Evolutionary conservation across 2,113 vertebrate species (phyloP).

Genomic region (Orycteropus afer): DNA sequence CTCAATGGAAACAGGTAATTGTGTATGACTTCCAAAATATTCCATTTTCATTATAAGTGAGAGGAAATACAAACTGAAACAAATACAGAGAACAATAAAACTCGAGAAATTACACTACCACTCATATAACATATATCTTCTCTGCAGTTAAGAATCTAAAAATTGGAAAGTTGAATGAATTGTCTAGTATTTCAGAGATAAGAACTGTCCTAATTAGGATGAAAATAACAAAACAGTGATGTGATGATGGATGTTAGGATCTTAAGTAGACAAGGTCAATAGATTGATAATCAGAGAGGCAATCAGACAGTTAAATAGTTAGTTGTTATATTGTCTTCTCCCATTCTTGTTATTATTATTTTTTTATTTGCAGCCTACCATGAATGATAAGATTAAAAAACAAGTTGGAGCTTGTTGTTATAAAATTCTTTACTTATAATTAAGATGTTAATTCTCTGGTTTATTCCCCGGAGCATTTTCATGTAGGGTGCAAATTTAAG

Average conservation of each 20-base stretch:
- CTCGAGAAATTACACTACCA: neutral
- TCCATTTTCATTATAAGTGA: slow-evolving; percentile 31
- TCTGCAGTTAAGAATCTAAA: neutral
- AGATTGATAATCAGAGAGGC: neutral
- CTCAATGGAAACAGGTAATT: neutral
- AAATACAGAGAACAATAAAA: neutral
- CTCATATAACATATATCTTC: neutral
- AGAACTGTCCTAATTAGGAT: neutral
- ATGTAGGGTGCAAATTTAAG: slow-evolving; percentile 46
- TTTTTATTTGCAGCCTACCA: neutral
- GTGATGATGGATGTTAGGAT: neutral
- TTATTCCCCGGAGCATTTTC: slow-evolving; percentile 47
- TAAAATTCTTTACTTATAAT: slow-evolving; percentile 59
- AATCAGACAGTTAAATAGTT: neutral
- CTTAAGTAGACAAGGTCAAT: neutral
- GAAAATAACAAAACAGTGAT: neutral
- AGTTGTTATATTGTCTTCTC: neutral
- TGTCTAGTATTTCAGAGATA: neutral
- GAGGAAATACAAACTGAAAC: slow-evolving; percentile 37
- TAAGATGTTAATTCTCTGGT: slow-evolving; percentile 51
- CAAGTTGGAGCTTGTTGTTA: slow-evolving; percentile 48
- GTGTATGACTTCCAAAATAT: neutral
- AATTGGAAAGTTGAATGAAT: neutral
- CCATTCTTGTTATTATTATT: neutral
- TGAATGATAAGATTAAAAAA: slow-evolving; percentile 4